Evolutionary conservation across 2,888 invertebrate genomes (phyloP).

Genomic region (Dolomedes plantarius): DNA sequence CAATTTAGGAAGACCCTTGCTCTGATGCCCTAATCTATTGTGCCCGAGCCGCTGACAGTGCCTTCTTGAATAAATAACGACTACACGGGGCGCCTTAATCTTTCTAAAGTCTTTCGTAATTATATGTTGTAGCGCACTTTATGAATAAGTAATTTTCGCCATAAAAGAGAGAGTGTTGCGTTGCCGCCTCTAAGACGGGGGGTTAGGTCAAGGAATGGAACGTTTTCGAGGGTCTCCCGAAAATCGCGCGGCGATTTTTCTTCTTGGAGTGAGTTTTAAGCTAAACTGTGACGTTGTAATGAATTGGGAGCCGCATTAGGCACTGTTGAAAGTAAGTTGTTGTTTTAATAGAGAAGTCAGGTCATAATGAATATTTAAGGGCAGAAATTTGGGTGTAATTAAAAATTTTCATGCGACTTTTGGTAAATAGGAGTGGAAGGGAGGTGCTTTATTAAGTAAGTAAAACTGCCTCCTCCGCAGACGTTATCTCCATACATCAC

Average conservation of each 20-base stretch:
- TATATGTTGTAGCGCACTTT: conserved; percentile 69
- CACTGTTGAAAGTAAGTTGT: conserved; percentile 11
- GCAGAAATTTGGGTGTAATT: conserved; percentile 13
- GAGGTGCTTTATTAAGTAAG: background rate
- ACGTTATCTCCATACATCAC: background rate
- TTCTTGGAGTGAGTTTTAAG: conserved; percentile 20
- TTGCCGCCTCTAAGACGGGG: background rate
- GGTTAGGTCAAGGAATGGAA: conserved; percentile 60
- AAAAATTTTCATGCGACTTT: conserved; percentile 1
- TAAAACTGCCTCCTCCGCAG: background rate
- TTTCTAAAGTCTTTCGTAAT: conserved; percentile 65
- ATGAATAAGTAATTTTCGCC: conserved; percentile 68
- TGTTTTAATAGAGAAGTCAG: conserved; percentile 24
- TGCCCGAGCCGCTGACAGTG: conserved; percentile 52
- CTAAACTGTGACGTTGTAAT: conserved; percentile 11
- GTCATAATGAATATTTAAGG: conserved; percentile 61
- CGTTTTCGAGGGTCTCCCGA: conserved; percentile 25
- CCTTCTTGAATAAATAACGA: conserved; percentile 67
- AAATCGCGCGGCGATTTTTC: conserved; percentile 57
- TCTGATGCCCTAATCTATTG: conserved; percentile 64
- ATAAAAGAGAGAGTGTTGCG: conserved; percentile 33
- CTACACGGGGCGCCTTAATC: conserved; percentile 54
- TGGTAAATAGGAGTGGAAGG: background rate
- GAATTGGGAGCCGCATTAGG: conserved; percentile 7
- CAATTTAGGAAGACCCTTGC: conserved; percentile 62